These are phyloP conservation scores for Drosophila melanocephala DNA, from an alignment of 2,888 invertebrate species.

Conservation along the genomic window DNA sequence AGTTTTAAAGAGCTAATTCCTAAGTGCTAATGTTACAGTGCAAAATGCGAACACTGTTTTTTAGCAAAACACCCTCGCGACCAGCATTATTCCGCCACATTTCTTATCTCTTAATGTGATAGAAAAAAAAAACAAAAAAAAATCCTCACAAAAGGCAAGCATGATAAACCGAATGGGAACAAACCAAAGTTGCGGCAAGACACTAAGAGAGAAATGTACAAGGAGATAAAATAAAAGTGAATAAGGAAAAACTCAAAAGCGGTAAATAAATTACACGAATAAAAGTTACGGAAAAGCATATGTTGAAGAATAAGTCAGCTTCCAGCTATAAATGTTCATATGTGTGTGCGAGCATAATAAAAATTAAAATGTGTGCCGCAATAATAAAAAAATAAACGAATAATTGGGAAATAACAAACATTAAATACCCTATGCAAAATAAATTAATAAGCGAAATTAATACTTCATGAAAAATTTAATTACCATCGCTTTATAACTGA, in stretches of 20 bases:
- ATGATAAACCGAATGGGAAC: constrained; percentile 32
- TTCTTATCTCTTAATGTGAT: constrained; percentile 46
- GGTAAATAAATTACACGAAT: constrained; percentile 34
- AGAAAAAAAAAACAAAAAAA: not conserved
- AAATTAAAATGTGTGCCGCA: constrained; percentile 46
- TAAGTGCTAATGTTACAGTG: constrained; percentile 24
- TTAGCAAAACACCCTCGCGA: not conserved
- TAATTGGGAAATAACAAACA: not conserved
- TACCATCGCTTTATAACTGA: not conserved
- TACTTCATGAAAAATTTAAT: no score
- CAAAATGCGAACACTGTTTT: constrained; percentile 4
- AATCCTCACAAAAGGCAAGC: constrained; percentile 9
- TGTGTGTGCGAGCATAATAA: constrained; percentile 34
- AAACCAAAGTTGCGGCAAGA: constrained; percentile 12
- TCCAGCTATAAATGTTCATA: not conserved
- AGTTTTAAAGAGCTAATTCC: constrained; percentile 7
- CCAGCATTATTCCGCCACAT: constrained; percentile 16
- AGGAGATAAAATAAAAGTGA: constrained; percentile 1
- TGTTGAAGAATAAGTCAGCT: constrained; percentile 36
- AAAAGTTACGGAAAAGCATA: constrained; percentile 28
- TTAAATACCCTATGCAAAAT: constrained; percentile 2
- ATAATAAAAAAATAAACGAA: constrained; percentile 1
- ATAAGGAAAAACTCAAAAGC: constrained; percentile 8
- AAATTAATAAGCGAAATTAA: not conserved
- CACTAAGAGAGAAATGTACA: constrained; percentile 1